Conservation (phyloP, 2,113 vertebrate species). For the Siphamia tubifer region DNA sequence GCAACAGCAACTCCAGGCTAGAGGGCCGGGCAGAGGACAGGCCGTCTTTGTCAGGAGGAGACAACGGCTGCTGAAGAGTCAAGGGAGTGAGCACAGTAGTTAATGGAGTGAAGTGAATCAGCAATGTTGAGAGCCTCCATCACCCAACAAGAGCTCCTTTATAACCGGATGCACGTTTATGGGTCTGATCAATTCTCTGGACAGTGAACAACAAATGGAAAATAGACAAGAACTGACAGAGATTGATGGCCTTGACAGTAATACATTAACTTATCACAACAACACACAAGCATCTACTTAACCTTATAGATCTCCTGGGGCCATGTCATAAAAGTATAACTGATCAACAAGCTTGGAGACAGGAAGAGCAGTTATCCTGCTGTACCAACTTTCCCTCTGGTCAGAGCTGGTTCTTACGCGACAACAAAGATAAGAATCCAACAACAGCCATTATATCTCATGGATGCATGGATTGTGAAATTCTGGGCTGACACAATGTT, state of each 20-base stretch:
- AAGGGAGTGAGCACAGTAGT: conserved; percentile 49
- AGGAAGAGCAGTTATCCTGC: conserved; percentile 7
- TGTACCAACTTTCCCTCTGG: conserved; percentile 16
- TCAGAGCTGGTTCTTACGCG: conserved; percentile 21
- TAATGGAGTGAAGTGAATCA: conserved; percentile 62
- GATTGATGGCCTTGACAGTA: conserved; percentile 21
- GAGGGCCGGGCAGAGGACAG: conserved; percentile 54
- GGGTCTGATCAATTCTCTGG: conserved; percentile 28
- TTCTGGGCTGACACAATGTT: too few species aligned
- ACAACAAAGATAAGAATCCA: conserved; percentile 16
- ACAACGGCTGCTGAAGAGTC: conserved; percentile 35
- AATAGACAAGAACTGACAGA: conserved; percentile 30
- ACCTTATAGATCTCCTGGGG: conserved; percentile 26
- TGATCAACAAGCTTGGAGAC: background rate
- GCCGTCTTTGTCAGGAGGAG: conserved; percentile 46
- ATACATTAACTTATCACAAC: conserved; percentile 23
- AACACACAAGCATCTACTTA: conserved; percentile 32
- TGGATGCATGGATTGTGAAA: too few species aligned
- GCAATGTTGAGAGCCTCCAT: conserved; percentile 20
- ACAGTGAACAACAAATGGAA: conserved; percentile 27
- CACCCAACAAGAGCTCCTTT: conserved; percentile 50
- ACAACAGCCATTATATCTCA: too few species aligned
- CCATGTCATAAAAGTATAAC: conserved; percentile 5
- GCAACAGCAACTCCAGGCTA: conserved; percentile 33
- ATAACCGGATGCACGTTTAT: conserved; percentile 27